Evolutionary conservation across 2,113 vertebrate species (phyloP).

Genomic region (Poecile atricapillus): DNA sequence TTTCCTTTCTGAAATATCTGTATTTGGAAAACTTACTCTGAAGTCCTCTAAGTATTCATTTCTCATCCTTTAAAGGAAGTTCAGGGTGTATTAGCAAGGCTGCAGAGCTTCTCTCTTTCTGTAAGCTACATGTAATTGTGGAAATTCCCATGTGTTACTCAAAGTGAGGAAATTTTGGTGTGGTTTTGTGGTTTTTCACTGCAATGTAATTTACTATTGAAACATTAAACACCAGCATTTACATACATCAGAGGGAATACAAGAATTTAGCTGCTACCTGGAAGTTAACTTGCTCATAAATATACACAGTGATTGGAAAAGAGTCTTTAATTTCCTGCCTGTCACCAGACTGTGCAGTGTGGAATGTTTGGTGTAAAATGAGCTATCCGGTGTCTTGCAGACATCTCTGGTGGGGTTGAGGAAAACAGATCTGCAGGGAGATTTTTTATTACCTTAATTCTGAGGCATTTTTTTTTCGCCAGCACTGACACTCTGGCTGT

Average conservation of each 20-base stretch:
- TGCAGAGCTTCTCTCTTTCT: neutral
- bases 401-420: neutral
- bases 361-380: neutral
- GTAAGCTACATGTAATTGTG: neutral
- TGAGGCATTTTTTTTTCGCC: neutral
- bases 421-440: neutral
- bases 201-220: neutral
- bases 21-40: neutral
- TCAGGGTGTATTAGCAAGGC: neutral
- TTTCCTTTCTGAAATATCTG: neutral
- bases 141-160: neutral
- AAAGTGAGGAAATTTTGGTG: neutral
- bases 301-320: neutral
- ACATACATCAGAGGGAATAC: neutral
- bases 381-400: neutral
- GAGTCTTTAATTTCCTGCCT: conserved; percentile 34
- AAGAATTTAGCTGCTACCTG: neutral
- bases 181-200: neutral
- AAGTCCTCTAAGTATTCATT: neutral
- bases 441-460: neutral
- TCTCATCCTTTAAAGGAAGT: neutral
- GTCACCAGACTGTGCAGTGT: neutral
- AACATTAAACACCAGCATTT: neutral
- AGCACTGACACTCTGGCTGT: neutral
- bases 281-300: neutral